These are phyloP conservation scores for Andricus curvator DNA, from an alignment of 2,888 invertebrate species.

Conservation along the genomic window DNA sequence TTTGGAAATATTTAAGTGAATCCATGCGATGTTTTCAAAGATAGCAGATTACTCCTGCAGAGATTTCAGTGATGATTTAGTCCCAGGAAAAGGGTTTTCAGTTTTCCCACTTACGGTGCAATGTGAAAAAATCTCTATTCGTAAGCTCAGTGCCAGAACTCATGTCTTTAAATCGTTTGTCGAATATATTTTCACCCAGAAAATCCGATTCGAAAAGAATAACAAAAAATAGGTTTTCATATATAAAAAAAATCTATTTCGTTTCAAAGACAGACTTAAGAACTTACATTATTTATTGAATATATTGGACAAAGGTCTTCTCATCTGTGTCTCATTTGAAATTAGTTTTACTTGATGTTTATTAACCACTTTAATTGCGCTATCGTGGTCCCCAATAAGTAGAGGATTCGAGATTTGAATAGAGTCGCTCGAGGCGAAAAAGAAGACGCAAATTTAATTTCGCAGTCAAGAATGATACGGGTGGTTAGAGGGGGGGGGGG, in stretches of 20 bases:
- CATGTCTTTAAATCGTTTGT: background rate
- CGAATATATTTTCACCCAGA: background rate
- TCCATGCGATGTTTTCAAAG: constrained; percentile 68
- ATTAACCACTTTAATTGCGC: background rate
- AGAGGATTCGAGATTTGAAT: background rate
- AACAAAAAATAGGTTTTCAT: too few species aligned
- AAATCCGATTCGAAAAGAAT: background rate
- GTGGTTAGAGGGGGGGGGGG: background rate
- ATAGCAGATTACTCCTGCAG: constrained; percentile 58
- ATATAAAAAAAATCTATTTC: too few species aligned
- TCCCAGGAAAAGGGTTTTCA: constrained; percentile 61
- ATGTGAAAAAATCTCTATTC: constrained; percentile 46
- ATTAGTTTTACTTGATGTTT: background rate
- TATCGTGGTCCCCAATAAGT: background rate
- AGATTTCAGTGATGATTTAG: constrained; percentile 48
- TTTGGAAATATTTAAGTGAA: constrained; percentile 74
- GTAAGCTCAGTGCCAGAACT: background rate
- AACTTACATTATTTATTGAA: background rate
- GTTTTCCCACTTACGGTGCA: constrained; percentile 58
- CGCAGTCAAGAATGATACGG: background rate
- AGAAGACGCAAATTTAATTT: constrained; percentile 22
- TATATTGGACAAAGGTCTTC: background rate
- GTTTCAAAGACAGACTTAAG: too few species aligned
- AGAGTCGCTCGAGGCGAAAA: background rate
- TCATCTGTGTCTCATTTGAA: background rate